Evolutionary conservation across 2,113 vertebrate species (phyloP).

Genomic region (Cyprinodon brontotheroides): DNA sequence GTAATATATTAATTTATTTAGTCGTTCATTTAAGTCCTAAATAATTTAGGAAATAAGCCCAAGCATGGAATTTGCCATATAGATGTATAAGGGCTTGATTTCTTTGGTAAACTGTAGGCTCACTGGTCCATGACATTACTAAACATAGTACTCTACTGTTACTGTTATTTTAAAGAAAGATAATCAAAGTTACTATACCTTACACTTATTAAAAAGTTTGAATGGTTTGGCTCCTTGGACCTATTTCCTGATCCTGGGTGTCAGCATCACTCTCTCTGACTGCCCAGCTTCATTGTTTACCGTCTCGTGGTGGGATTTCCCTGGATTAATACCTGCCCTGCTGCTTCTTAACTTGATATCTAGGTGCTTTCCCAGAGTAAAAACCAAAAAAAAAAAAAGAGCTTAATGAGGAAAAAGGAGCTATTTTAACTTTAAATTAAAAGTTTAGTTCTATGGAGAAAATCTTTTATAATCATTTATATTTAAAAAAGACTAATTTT

Average conservation of each 20-base stretch:
- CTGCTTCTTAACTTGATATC: not conserved
- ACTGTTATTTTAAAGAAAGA: slow-evolving; percentile 19
- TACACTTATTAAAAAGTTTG: not conserved
- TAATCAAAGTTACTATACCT: slow-evolving; percentile 10
- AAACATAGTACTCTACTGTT: slow-evolving; percentile 24
- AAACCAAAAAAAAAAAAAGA: not conserved
- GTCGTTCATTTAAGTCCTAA: not conserved
- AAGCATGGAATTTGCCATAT: not conserved
- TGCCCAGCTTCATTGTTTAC: not conserved
- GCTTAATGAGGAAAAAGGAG: not conserved
- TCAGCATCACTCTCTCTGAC: not conserved
- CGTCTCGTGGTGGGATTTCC: not conserved
- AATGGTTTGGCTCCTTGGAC: not conserved
- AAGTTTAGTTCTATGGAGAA: not conserved
- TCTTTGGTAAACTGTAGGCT: not conserved
- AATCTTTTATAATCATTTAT: slow-evolving; percentile 1
- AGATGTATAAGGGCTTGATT: not conserved
- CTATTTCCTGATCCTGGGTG: slow-evolving; percentile 1
- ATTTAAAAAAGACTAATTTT: not conserved
- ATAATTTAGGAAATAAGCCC: too few species aligned
- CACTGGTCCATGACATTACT: not conserved
- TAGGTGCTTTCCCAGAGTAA: not conserved
- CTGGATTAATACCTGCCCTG: not conserved
- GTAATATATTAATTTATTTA: too few species aligned
- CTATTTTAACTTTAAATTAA: not conserved